Base-by-base conservation (phyloP, 1,140 invertebrate species). In the Sinonovacula constricta region DNA sequence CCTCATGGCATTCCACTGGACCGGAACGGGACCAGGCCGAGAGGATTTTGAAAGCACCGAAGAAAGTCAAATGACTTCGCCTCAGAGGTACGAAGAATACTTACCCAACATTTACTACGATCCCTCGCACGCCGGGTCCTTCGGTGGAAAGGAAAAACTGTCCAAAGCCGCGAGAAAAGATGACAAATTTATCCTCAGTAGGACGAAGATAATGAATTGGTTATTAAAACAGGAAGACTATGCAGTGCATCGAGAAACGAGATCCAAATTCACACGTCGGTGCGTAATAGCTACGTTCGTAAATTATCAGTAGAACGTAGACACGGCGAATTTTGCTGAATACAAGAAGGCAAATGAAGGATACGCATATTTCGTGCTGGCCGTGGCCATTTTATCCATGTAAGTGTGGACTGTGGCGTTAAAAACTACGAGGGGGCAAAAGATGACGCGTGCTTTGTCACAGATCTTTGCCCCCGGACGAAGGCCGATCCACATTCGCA, bases 221-320 rank as follows among this genome's bases (percentile, higher is more conserved):
- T 49, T 71, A 28, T 71, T 71, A 57, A 71, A 71, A 59, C 68
- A 60, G 24, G 68, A 71, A 28, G 68, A 71, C 57, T 69, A 57
- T 34, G 68, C 54, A 22, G 68, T 71, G 5, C 56, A 71, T 36
- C 12, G 68, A 39, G 33, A 71, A 59, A 36, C 28, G 15, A 18
- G 68, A 10, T 12, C 28, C 24, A 53, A 57, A 69, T 69, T 69
- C 18, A 69, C 22, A 34, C 67, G 68, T 7, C 1, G 54, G n/a
- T 2, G 39, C 39, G 68, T 71, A 31, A 59, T 59, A 18, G 31
- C 56, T 3, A 31, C 54, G 18, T 34, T 39, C 18, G 68, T 71
- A n/a, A 36, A 59, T 60, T 71, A 71, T 60, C 56, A 71, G 26
- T 71, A 56, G 56, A 56, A 71, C 68, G 68, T 49, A 1, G 68